Percentiles rank a stretch among this genome's conserved stretches.
Evolutionary conservation across 2,113 vertebrate species (phyloP).

Genomic region (Atlantisia rogersi): DNA sequence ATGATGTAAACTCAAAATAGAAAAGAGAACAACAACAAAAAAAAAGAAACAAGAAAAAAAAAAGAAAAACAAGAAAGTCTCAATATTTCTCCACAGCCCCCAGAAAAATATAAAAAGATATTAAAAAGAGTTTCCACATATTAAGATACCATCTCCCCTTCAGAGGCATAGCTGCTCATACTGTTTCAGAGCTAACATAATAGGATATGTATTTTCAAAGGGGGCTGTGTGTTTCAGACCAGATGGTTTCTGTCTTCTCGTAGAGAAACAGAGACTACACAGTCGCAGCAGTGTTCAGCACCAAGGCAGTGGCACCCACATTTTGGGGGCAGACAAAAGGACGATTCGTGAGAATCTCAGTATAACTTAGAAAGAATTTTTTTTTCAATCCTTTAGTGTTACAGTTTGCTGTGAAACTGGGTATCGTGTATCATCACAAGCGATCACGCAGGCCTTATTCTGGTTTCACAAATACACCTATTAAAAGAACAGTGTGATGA

Average conservation of each 20-base stretch:
- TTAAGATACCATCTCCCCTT: conserved; percentile 69
- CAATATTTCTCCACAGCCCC: not conserved
- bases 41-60: too few relatives aligned
- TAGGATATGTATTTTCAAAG: conserved; percentile 81
- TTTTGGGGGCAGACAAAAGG: conserved; percentile 81
- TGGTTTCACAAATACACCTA: conserved; percentile 53
- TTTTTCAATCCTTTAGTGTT: conserved; percentile 49
- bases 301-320: conserved; percentile 76
- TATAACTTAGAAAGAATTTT: conserved; percentile 54
- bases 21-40: too few relatives aligned
- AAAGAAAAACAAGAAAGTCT: not conserved
- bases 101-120: not conserved
- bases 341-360: conserved; percentile 75
- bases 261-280: conserved; percentile 77
- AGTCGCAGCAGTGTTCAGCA: conserved; percentile 78
- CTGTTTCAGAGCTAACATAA: conserved; percentile 77
- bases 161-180: conserved; percentile 67
- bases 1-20: not conserved
- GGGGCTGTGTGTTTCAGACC: conserved; percentile 80
- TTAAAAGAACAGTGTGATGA: conserved; percentile 36
- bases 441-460: conserved; percentile 51
- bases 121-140: not conserved
- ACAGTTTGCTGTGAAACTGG: conserved; percentile 63
- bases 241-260: conserved; percentile 83
- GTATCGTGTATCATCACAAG: conserved; percentile 57